Percentiles rank a stretch among this genome's conserved stretches.
phyloP scores from a whole-genome alignment of 2,113 vertebrate genomes.

The Tympanuchus pallidicinctus region DNA sequence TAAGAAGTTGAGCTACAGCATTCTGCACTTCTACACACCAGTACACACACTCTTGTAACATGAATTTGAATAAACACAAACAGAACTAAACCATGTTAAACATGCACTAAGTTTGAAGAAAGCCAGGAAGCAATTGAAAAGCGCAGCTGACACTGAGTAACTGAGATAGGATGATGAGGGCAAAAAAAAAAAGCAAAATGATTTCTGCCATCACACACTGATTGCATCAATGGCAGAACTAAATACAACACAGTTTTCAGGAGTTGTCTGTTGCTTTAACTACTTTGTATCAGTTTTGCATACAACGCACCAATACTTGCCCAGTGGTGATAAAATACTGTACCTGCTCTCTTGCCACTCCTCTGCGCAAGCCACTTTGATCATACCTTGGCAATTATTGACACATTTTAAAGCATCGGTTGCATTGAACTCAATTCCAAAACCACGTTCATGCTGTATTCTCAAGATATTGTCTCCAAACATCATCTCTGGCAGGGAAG shows the following conservation, averaged over 20 bases:
- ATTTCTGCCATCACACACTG: not conserved
- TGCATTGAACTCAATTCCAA: slow-evolving; percentile 96
- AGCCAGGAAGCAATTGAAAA: not conserved
- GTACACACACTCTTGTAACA: not conserved
- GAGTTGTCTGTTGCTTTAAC: not conserved
- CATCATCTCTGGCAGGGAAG: slow-evolving; percentile 96
- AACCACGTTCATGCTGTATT: slow-evolving; percentile 89
- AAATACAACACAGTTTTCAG: not conserved
- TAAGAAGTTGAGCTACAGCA: not conserved
- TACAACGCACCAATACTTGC: not conserved
- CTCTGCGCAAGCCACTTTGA: slow-evolving; percentile 96
- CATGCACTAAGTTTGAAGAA: not conserved
- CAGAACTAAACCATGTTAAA: not conserved
- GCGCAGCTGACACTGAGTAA: not conserved
- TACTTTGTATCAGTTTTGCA: not conserved
- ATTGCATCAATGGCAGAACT: not conserved
- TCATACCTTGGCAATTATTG: slow-evolving; percentile 89
- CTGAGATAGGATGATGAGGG: not conserved
- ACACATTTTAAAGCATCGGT: slow-evolving; percentile 92
- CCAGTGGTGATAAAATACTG: slow-evolving; percentile 52
- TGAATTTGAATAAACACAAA: not conserved
- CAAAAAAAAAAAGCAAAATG: not conserved
- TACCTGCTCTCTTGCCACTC: slow-evolving; percentile 97
- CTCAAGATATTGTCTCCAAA: slow-evolving; percentile 95
- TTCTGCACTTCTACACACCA: not conserved